A percentile compares a stretch with the other conserved stretches of the same genome.
Evolutionary conservation across 2,797 vertebrate species (phyloP).

Genomic region (Hemitrygon akajei): DNA sequence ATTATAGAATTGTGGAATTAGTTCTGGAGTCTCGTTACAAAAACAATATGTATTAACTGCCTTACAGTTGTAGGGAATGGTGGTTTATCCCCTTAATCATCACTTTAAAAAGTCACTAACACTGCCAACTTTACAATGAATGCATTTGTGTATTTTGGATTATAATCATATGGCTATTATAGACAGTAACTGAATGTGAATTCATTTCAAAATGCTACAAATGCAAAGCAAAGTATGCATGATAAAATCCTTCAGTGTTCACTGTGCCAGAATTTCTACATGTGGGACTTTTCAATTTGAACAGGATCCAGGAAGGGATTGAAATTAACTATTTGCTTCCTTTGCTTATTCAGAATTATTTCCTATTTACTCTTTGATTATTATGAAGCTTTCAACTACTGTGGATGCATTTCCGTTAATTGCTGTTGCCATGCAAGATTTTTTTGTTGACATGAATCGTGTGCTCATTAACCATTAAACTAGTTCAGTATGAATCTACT

Average conservation of each 20-base stretch:
- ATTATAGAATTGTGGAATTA: neutral
- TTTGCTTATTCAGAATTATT: neutral
- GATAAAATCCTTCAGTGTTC: neutral
- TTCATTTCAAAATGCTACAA: neutral
- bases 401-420: neutral
- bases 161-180: neutral
- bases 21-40: neutral
- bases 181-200: neutral
- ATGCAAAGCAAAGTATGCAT: neutral
- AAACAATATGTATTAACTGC: neutral
- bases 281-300: neutral
- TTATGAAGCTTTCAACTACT: neutral
- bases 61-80: neutral
- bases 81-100: neutral
- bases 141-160: neutral
- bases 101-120: neutral
- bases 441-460: neutral
- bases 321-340: conserved; percentile 21
- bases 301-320: neutral
- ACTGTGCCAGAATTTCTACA: neutral
- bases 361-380: neutral
- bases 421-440: neutral
- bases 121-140: neutral
- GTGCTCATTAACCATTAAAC: neutral
- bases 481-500: neutral